Evolutionary conservation across 1,140 invertebrate species (phyloP).

Genomic region (Tyrophagus putrescentiae): DNA sequence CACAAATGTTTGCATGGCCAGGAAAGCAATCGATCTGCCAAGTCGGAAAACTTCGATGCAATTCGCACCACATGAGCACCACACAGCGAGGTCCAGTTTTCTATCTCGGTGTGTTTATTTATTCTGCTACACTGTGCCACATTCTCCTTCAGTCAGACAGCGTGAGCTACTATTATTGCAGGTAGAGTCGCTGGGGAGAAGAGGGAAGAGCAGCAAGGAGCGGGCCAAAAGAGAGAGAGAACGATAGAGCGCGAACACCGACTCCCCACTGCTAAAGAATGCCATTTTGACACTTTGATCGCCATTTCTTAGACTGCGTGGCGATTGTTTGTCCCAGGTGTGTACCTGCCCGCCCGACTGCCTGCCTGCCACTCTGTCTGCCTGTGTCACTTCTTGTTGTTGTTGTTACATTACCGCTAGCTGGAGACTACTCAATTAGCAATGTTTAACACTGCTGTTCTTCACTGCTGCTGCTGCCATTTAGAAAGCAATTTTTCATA

Average conservation of each 20-base stretch:
- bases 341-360: no score
- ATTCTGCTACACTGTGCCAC: no score
- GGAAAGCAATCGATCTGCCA: no score
- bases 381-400: no score
- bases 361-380: no score
- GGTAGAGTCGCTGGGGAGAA: background rate
- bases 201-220: background rate
- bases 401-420: background rate
- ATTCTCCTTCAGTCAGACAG: no score
- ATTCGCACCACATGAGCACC: no score
- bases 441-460: slow-evolving; percentile 11
- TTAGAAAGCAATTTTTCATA: slow-evolving; percentile 16
- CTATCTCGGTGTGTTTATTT: no score
- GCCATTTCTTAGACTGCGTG: slow-evolving; percentile 18
- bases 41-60: no score
- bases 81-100: no score
- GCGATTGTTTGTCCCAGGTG: slow-evolving; percentile 4
- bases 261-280: slow-evolving; percentile 11
- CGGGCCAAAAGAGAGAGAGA: background rate
- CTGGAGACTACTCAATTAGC: slow-evolving; percentile 8
- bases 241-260: background rate
- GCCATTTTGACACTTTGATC: slow-evolving; percentile 16
- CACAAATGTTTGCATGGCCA: no score
- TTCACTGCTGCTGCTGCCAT: background rate
- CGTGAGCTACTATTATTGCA: no score